Conservation (phyloP, 2,888 invertebrate genomes). For the Phyllotreta striolata region DNA sequence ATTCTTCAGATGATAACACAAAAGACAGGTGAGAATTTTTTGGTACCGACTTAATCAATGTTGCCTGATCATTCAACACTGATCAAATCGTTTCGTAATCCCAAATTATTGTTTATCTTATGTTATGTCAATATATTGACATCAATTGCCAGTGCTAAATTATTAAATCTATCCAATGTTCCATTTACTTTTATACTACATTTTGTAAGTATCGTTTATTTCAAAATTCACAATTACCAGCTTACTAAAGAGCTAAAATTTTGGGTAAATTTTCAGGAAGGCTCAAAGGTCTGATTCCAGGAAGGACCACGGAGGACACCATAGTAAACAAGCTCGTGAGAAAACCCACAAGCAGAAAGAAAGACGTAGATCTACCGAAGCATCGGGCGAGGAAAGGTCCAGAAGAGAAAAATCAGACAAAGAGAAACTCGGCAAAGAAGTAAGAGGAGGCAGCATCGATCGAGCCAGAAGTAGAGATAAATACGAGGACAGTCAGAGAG, state of each 20-base stretch:
- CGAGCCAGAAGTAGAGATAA: constrained; percentile 25
- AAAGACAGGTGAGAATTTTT: constrained; percentile 22
- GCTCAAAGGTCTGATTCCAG: constrained; percentile 1
- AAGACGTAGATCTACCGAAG: constrained; percentile 29
- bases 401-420: constrained; percentile 32
- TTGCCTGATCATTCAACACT: background rate
- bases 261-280: background rate
- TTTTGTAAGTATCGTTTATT: constrained; percentile 3
- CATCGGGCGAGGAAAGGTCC: constrained; percentile 28
- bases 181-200: constrained; percentile 7
- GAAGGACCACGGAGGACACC: constrained; percentile 23
- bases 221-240: background rate
- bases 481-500: constrained; percentile 29
- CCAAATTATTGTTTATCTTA: too few relatives aligned
- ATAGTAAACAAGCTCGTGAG: constrained; percentile 35
- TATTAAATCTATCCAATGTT: constrained; percentile 7
- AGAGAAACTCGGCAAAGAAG: constrained; percentile 20
- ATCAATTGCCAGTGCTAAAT: constrained; percentile 4
- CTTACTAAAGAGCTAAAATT: background rate
- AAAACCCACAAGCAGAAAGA: constrained; percentile 31
- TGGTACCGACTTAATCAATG: background rate
- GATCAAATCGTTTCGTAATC: too few relatives aligned
- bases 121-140: too few relatives aligned
- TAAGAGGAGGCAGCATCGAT: constrained; percentile 20
- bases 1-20: constrained; percentile 28